Evolutionary conservation across 2,888 invertebrate genomes (phyloP), one percentile per base, ranked within the genome.

Genomic region (Teleogryllus oceanicus): DNA sequence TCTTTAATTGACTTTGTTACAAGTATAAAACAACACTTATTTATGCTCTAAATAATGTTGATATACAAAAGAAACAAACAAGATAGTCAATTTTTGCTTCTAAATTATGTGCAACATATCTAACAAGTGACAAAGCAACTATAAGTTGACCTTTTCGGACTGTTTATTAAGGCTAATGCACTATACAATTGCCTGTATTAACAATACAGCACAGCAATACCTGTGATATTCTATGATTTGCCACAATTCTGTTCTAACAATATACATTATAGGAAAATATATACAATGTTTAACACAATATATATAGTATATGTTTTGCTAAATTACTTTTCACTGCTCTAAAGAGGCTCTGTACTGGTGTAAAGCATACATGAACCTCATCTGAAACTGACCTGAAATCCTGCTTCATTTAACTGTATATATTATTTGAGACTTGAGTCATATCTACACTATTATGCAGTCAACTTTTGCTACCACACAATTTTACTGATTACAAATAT

Each of bases 41-140:
- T 62, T n/a, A 13, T 62, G 13, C 16, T 62, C 62, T 62, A 62
- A 62, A 62, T 62, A 62, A 18, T 62, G 62, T 62, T 62, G 62
- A 5, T n/a, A n/a, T 62, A 62, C 62, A 62, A 62, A 62, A 62
- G 5, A 8, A 37, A 21, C 21, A 37, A 62, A 62, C 62, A 62
- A 62, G n/a, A n/a, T 62, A 18, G 62, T 62, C n/a, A 62, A 62
- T 37, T 37, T 37, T 37, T 62, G 62, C 62, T 18, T 62, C 62
- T 62, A 62, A 62, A 62, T 62, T 79, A 79, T 75, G 80, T 80
- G 80, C 80, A 80, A 78, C 78, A 51, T 18, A 51, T 78, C 80
- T 80, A 80, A 80, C 80, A 78, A 80, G 80, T 80, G 80, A 80
- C 80, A 80, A 80, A 80, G 62, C 62, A 62, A 62, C 62, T 62